phyloP scores from a whole-genome alignment of 2,113 vertebrate species.

The Sturnus vulgaris region DNA sequence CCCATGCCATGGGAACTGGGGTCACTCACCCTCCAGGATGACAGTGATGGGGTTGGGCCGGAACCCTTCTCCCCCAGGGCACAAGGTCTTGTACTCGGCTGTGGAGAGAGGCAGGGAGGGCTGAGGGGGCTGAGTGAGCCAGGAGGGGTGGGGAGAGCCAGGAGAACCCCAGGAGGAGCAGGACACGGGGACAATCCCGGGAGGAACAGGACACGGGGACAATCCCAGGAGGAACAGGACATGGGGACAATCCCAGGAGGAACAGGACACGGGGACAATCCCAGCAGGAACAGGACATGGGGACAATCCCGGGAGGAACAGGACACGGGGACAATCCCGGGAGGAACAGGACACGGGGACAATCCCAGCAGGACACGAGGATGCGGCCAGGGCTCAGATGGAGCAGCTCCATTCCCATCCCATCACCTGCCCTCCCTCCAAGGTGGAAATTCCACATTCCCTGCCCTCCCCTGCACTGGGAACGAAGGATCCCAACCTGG shows the following conservation, averaged over 20 bases:
- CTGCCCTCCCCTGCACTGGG: neutral
- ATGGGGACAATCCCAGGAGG: neutral
- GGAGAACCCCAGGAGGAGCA: neutral
- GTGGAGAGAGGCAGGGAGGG: neutral
- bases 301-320: neutral
- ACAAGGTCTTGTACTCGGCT: slow-evolving; percentile 94
- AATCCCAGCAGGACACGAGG: neutral
- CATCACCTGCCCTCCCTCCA: neutral
- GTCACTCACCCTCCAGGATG: slow-evolving; percentile 86
- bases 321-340: no score
- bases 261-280: no score
- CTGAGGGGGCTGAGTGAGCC: neutral
- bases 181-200: neutral
- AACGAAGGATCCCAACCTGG: neutral
- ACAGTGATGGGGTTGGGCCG: slow-evolving; percentile 90
- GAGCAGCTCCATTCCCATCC: neutral
- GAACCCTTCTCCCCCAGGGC: slow-evolving; percentile 92
- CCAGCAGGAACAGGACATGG: neutral
- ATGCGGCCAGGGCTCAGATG: neutral
- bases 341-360: neutral
- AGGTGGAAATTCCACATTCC: neutral
- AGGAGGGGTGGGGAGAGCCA: neutral
- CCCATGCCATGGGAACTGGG: neutral
- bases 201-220: neutral
- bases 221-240: neutral